A percentile compares a stretch with the other conserved stretches of the same genome.
Evolutionary conservation across 2,797 vertebrate genomes (phyloP).

Genomic region (Sebastes itinus): DNA sequence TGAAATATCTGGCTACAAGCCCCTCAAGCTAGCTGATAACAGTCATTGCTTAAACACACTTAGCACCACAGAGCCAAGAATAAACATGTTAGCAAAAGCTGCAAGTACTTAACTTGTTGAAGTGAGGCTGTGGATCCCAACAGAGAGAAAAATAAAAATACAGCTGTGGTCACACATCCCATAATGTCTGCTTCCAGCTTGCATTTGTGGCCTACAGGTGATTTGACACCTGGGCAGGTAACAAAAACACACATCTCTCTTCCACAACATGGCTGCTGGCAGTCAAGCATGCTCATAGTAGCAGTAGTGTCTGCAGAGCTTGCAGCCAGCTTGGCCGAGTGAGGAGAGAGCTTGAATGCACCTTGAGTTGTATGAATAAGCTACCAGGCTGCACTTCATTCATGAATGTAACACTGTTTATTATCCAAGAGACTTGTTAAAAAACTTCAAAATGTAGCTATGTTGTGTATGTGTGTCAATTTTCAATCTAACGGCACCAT

Average conservation of each 20-base stretch:
- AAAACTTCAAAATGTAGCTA: neutral
- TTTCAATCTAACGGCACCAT: neutral
- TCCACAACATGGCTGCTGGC: neutral
- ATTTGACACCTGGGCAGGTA: neutral
- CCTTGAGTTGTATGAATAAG: neutral
- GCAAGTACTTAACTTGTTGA: neutral
- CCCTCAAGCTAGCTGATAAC: conserved; percentile 4
- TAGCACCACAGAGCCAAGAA: conserved; percentile 1
- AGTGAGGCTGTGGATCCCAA: neutral
- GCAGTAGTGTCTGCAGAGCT: neutral
- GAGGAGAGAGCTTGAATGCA: neutral
- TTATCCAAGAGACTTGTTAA: neutral
- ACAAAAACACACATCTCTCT: neutral
- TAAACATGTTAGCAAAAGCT: conserved; percentile 11
- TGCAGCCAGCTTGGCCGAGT: neutral
- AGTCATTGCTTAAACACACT: neutral
- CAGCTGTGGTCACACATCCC: conserved; percentile 10
- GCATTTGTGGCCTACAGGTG: neutral
- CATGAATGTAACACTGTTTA: neutral
- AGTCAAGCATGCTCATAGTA: neutral
- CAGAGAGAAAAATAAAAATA: neutral
- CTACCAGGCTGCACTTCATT: neutral
- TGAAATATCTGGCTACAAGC: conserved; percentile 3
- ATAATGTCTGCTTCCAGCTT: neutral
- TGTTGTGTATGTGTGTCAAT: neutral